Evolutionary conservation across 2,113 vertebrate species (phyloP), one percentile per base, ranked within the genome.

Genomic region (Ascaphus truei): DNA sequence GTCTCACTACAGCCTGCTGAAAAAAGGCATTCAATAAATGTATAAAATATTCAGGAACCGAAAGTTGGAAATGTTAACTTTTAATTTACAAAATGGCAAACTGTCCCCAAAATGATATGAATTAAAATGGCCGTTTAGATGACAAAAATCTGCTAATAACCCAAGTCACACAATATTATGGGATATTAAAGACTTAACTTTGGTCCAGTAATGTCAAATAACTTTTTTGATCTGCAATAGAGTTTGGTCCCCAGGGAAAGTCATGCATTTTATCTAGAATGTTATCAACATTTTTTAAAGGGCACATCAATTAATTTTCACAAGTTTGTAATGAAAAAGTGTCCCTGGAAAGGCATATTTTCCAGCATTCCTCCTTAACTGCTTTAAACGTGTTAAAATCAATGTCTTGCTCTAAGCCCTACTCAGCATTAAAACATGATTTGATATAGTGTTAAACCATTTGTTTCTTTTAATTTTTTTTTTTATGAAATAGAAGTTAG

Each of bases 401-500:
- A 16, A 26, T n/a, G 45, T 16, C 15, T 13, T 6, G 23, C 23
- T 36, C 13, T 64, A 11, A 64, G 31, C 45, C 27, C 30, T 39
- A 22, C 15, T 64, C 45, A 64, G 48, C 62, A 52, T 29, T 51
- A 63, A 52, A 18, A 37, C 22, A 27, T 64, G 52, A 64, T 52
- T 34, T 15, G 13, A 20, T 26, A 52, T 47, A 64, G 20, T 52
- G 62, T 48, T n/a, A n/a, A n/a, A n/a, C n/a, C n/a, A n/a, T n/a
- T n/a, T n/a, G n/a, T n/a, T n/a, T n/a, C n/a, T n/a, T n/a, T n/a
- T n/a, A n/a, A n/a, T n/a, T n/a, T n/a, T n/a, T n/a, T n/a, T n/a
- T n/a, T n/a, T n/a, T n/a, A n/a, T n/a, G n/a, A n/a, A n/a, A n/a
- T n/a, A n/a, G n/a, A n/a, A n/a, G n/a, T n/a, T n/a, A n/a, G n/a